Conservation (phyloP, 2,797 vertebrate genomes). For the Eurystomus glaucurus region DNA sequence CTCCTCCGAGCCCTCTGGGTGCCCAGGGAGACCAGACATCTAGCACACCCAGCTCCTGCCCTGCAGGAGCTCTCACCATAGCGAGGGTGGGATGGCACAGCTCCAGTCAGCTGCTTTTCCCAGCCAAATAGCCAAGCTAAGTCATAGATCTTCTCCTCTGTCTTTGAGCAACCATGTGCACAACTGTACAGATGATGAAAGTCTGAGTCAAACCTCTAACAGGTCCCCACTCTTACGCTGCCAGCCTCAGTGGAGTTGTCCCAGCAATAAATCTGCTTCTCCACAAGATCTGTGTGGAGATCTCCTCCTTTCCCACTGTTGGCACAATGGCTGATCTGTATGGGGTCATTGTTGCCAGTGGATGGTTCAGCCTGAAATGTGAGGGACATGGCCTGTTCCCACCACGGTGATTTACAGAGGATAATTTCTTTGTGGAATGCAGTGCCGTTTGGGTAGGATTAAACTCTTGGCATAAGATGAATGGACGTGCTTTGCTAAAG, state of each 20-base stretch:
- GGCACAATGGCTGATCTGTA: rapidly evolving
- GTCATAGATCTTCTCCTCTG: neutral
- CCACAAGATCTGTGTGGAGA: neutral
- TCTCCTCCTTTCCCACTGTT: neutral
- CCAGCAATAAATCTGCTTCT: neutral
- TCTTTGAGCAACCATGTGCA: neutral
- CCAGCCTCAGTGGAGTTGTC: neutral
- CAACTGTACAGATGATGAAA: rapidly evolving
- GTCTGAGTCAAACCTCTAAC: neutral
- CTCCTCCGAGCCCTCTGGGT: rapidly evolving
- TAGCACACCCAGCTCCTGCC: neutral
- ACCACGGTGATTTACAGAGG: neutral
- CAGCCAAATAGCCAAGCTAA: rapidly evolving
- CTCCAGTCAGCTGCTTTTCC: neutral
- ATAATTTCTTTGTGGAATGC: conserved; percentile 7
- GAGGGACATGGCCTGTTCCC: neutral
- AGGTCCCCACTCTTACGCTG: neutral
- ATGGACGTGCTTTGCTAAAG: neutral
- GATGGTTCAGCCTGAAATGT: neutral
- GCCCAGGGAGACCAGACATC: rapidly evolving
- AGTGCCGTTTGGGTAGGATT: neutral
- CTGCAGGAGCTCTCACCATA: rapidly evolving
- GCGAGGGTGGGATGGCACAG: neutral
- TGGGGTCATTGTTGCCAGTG: rapidly evolving
- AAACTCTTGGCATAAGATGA: conserved; percentile 15